Evolutionary conservation across 2,113 vertebrate genomes (phyloP).

Genomic region (Corvus moneduloides): DNA sequence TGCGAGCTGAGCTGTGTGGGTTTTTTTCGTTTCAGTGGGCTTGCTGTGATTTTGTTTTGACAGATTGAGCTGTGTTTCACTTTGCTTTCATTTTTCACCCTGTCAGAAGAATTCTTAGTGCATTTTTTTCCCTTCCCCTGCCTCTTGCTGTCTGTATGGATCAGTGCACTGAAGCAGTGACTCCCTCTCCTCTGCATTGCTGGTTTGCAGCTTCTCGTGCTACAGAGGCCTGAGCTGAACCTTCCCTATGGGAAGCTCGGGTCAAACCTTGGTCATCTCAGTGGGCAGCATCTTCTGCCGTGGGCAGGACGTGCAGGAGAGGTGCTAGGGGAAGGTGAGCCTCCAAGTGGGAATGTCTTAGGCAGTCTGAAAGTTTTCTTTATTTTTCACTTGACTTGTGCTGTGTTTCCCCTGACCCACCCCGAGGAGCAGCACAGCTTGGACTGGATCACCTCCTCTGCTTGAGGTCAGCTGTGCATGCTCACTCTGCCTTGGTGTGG

Average conservation of each 20-base stretch:
- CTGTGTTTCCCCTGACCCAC: background rate
- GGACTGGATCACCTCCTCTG: background rate
- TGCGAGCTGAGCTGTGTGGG: background rate
- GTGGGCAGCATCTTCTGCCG: background rate
- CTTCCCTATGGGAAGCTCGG: background rate
- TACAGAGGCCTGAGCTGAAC: background rate
- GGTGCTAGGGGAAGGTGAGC: background rate
- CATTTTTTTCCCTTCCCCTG: background rate
- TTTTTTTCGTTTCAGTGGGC: background rate
- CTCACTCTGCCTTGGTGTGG: rapidly evolving
- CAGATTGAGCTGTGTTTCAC: conserved; percentile 53
- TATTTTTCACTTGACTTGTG: background rate
- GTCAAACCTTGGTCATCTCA: background rate
- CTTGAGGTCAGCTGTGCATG: background rate
- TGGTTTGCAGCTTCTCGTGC: background rate
- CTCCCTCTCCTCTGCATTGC: background rate
- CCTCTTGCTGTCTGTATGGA: background rate
- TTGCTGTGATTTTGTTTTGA: conserved; percentile 59
- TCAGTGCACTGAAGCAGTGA: background rate
- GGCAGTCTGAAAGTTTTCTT: background rate
- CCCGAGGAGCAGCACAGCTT: rapidly evolving
- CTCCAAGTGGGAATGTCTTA: background rate
- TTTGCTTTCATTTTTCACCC: conserved; percentile 64
- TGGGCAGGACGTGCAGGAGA: background rate
- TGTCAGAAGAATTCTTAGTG: conserved; percentile 51